Evolutionary conservation across 2,888 invertebrate genomes (phyloP).

Genomic region (Pilophorus perplexus): DNA sequence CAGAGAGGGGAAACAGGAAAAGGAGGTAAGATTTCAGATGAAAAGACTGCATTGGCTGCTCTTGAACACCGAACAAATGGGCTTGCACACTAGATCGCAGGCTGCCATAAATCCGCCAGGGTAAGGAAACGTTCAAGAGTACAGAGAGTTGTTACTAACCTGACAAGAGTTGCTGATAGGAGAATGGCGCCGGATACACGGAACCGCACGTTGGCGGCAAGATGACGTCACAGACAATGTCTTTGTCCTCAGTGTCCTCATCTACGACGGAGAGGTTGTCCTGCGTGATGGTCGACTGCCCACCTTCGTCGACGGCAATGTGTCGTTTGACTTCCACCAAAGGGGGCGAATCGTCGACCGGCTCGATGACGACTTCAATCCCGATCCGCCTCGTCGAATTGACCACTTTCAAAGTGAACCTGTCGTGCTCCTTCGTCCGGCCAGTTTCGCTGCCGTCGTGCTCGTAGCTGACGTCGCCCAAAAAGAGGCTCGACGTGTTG

Average conservation of each 20-base stretch:
- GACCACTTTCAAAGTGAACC: constrained; percentile 20
- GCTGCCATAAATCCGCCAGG: too few relatives aligned
- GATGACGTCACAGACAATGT: constrained; percentile 33
- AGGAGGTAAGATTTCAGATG: too few relatives aligned
- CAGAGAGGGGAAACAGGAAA: too few relatives aligned
- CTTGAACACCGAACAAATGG: too few relatives aligned
- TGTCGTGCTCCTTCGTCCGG: constrained; percentile 21
- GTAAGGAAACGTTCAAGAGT: too few relatives aligned
- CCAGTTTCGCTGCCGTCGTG: constrained; percentile 42
- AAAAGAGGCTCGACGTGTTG: constrained; percentile 29
- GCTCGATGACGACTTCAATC: constrained; percentile 39
- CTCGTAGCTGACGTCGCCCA: constrained; percentile 36
- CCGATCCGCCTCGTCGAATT: constrained; percentile 9
- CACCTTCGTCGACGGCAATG: constrained; percentile 38
- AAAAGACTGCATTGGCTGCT: too few relatives aligned
- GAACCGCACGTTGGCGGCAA: constrained; percentile 24
- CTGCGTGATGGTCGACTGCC: constrained; percentile 4
- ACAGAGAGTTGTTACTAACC: too few relatives aligned
- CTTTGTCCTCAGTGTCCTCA: constrained; percentile 40
- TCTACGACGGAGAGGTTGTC: constrained; percentile 29
- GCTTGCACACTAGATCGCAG: too few relatives aligned
- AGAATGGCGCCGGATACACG: constrained; percentile 25
- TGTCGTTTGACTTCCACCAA: constrained; percentile 28
- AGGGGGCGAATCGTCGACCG: constrained; percentile 41
- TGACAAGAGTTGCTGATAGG: constrained; percentile 9